phyloP scores from a whole-genome alignment of 2,113 vertebrate genomes.

The Rhegmatorhina hoffmannsi region DNA sequence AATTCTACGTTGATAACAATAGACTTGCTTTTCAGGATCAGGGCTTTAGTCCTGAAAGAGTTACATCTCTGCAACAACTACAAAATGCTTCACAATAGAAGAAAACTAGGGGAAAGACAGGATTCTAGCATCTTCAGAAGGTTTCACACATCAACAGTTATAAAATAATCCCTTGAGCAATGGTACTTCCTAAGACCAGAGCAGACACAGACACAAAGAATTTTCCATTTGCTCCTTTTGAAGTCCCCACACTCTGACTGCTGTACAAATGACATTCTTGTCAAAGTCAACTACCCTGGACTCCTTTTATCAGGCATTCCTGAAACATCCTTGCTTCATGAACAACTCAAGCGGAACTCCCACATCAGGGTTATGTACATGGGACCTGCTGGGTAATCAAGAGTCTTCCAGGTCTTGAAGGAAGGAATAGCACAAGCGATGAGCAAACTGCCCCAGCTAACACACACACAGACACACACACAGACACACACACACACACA shows the following conservation, averaged over 20 bases:
- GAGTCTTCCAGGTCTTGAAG: not conserved
- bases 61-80: not conserved
- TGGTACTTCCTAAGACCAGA: not conserved
- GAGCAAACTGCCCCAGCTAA: not conserved
- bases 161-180: not conserved
- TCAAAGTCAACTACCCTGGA: not conserved
- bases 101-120: not conserved
- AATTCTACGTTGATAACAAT: not conserved
- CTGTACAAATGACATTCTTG: not conserved
- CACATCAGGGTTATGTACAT: not conserved
- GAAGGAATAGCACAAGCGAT: not conserved
- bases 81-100: not conserved
- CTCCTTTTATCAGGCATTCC: not conserved
- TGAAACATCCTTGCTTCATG: not conserved
- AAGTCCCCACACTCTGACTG: not conserved
- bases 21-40: not conserved
- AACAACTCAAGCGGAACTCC: not conserved
- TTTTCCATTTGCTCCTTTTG: constrained; percentile 9
- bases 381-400: not conserved
- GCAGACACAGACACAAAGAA: not conserved
- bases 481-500: not conserved
- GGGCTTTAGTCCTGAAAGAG: not conserved
- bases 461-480: not conserved
- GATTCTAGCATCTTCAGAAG: not conserved
- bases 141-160: not conserved